These are phyloP conservation scores for Ceratina japonica DNA, from an alignment of 1,140 invertebrate genomes.

Conservation along the genomic window DNA sequence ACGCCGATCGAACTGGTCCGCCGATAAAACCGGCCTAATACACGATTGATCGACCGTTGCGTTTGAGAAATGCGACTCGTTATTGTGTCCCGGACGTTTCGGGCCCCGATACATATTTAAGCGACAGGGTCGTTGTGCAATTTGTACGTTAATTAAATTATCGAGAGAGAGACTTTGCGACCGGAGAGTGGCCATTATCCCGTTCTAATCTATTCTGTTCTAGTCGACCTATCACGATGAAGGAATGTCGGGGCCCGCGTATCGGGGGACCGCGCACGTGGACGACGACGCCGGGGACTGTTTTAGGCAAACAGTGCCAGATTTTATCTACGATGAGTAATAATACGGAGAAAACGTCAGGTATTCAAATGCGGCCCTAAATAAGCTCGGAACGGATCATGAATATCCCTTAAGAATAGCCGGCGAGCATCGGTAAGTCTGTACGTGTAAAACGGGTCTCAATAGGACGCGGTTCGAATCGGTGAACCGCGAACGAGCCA, in stretches of 20 bases:
- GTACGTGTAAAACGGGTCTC: background rate
- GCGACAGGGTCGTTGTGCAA: too few species aligned
- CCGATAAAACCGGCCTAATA: constrained; percentile 42
- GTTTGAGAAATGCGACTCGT: constrained; percentile 7
- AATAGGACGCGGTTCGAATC: background rate
- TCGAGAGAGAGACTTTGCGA: too few species aligned
- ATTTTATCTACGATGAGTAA: constrained; percentile 28
- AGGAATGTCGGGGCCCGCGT: background rate
- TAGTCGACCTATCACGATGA: background rate
- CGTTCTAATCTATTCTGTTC: constrained; percentile 9
- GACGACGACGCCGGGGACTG: background rate
- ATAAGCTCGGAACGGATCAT: background rate
- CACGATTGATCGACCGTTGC: constrained; percentile 2
- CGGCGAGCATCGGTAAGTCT: background rate
- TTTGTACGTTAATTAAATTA: too few species aligned
- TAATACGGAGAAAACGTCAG: constrained; percentile 3
- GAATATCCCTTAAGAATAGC: background rate
- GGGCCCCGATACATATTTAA: too few species aligned
- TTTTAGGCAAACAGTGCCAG: background rate
- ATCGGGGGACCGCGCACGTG: background rate
- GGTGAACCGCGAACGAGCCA: constrained; percentile 19
- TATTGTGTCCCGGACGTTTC: too few species aligned
- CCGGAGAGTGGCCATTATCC: background rate
- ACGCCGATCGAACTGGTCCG: constrained; percentile 38
- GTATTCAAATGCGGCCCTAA: background rate